Percentiles rank a stretch among this genome's conserved stretches.
These are phyloP conservation scores for Trogon surrucura DNA, from an alignment of 2,113 vertebrate species.

Conservation along the genomic window DNA sequence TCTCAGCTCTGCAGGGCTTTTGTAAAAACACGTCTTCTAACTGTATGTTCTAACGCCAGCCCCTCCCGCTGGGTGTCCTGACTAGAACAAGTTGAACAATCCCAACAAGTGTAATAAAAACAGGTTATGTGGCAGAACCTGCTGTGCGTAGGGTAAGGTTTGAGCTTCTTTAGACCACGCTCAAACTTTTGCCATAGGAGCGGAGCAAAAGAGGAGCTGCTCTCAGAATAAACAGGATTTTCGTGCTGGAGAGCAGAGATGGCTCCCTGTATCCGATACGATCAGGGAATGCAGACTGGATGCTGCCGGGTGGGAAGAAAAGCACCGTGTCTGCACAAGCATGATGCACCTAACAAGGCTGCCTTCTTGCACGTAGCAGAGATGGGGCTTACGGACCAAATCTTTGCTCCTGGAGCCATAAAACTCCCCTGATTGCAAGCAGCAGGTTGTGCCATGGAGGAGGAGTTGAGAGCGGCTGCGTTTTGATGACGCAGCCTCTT, in stretches of 20 bases:
- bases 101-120: neutral
- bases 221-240: neutral
- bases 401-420: neutral
- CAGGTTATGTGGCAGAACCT: neutral
- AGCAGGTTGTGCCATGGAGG: accelerated
- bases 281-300: accelerated
- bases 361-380: neutral
- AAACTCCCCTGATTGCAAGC: accelerated
- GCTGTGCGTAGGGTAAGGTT: neutral
- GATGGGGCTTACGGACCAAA: neutral
- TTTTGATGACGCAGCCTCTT: neutral
- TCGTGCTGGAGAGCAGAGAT: neutral
- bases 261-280: accelerated
- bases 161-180: neutral
- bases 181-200: neutral
- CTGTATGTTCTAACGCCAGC: accelerated
- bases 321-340: neutral
- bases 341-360: accelerated
- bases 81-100: accelerated
- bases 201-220: neutral
- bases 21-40: neutral
- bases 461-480: accelerated
- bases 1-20: neutral
- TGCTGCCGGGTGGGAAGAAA: neutral
- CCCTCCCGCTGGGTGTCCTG: too few species aligned